Percentiles rank a stretch among this genome's conserved stretches.
Conservation (phyloP, 2,113 vertebrate species). For the Leucoraja erinaceus region DNA sequence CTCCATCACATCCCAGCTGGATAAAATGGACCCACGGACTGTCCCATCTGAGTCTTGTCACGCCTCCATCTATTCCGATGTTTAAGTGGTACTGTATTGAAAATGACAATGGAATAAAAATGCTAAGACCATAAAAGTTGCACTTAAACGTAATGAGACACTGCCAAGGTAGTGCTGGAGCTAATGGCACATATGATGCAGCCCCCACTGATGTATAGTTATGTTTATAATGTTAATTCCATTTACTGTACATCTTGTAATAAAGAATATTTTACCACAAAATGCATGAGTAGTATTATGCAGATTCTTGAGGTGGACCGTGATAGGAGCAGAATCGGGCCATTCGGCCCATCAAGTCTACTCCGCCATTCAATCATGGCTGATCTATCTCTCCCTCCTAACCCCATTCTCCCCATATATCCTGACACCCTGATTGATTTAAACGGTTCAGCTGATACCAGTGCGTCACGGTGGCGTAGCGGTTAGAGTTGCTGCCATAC, state of each 20-base stretch:
- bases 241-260: conserved; percentile 67
- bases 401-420: too few species aligned
- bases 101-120: neutral
- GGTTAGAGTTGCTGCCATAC: too few species aligned
- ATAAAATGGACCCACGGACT: neutral
- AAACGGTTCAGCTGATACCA: too few species aligned
- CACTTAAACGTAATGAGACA: neutral
- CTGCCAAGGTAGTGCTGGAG: neutral
- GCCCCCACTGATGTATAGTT: conserved; percentile 50
- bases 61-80: neutral
- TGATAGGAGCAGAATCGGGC: too few species aligned
- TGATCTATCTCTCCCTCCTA: too few species aligned
- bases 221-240: conserved; percentile 63
- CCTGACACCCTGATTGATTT: too few species aligned
- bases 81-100: neutral
- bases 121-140: neutral
- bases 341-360: too few species aligned
- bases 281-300: neutral
- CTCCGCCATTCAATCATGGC: too few species aligned
- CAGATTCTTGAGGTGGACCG: neutral
- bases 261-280: conserved; percentile 58
- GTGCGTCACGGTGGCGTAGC: too few species aligned
- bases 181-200: neutral
- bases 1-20: neutral
- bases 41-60: neutral